Evolutionary conservation across 1,140 invertebrate genomes (phyloP), one percentile per base, ranked within the genome.

Genomic region (Caenorhabditis inopinata): DNA sequence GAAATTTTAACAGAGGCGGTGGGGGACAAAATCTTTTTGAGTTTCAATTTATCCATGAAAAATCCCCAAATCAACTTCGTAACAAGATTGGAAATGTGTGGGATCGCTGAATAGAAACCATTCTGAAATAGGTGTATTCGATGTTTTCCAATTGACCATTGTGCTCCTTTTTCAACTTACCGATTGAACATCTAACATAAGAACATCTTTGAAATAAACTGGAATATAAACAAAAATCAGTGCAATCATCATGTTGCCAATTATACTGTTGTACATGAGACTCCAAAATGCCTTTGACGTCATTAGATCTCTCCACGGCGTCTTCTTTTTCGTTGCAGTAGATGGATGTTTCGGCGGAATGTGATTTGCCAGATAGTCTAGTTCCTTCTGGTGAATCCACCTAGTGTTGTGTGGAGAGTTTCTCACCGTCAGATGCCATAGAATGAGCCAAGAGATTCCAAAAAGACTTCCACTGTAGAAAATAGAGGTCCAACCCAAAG

Each of bases 181-280:
- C 58, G 62, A 23, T 74, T 79, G 35, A 7, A 79, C 78, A 74
- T 79, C 78, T 42, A 79, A 25, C 45, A 46, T 46, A 9, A 79
- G 62, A 1, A 79, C 78, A 74, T 79, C 78, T n/a, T 79, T 79
- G 47, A 74, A 79, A 21, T 74, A 79, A 9, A 79, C 58, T 21
- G 78, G 78, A 5, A 79, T 79, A 46, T 79, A 79, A 3, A 79
- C 68, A n/a, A 79, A 62, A n/a, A 75, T 58, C 45, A 79, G 53
- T 0, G 78, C 51, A 14, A 79, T 47, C 58, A 79, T 79, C 78
- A 79, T 79, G 23, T 74, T 74, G 23, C 51, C 58, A 9, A 73
- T 45, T 6, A 79, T 25, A 29, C 46, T 51, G 16, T 58, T 35
- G 27, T n/a, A 73, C 35, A 75, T 75, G 1, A 47, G n/a, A 38